Evolutionary conservation across 2,797 vertebrate genomes (phyloP).

Genomic region (Sebastes diaconus): DNA sequence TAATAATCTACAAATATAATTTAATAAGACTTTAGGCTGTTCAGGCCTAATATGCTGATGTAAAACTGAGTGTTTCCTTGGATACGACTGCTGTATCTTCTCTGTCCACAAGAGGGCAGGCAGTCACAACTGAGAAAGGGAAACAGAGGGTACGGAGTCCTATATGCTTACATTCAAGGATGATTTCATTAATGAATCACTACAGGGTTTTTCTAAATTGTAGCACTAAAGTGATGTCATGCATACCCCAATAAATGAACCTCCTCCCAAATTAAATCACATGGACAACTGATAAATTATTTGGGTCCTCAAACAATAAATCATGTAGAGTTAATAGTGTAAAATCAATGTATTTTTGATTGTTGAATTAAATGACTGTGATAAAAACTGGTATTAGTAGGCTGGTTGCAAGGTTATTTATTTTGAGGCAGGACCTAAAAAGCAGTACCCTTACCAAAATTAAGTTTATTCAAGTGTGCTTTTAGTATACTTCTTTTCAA

Average conservation of each 20-base stretch:
- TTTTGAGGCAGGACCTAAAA: not conserved
- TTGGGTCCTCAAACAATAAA: not conserved
- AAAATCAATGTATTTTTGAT: not conserved
- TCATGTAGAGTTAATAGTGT: not conserved
- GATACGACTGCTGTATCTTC: slow-evolving; percentile 1
- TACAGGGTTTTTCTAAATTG: not conserved
- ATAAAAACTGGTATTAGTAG: not conserved
- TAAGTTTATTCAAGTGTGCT: too few species aligned
- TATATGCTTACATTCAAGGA: not conserved
- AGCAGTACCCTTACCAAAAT: not conserved
- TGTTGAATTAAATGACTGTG: not conserved
- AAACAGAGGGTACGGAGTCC: not conserved
- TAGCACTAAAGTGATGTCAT: not conserved
- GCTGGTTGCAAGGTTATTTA: not conserved
- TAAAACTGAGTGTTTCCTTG: not conserved
- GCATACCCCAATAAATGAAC: not conserved
- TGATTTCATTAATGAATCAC: not conserved
- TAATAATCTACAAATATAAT: not conserved
- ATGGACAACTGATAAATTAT: not conserved
- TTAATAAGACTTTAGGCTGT: not conserved
- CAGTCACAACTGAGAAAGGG: slow-evolving; percentile 1
- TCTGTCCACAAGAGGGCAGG: slow-evolving; percentile 69
- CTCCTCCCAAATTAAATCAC: not conserved
- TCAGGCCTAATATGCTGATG: not conserved
- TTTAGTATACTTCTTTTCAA: too few species aligned